Conservation (phyloP, 2,797 vertebrate species). For the Microcaecilia unicolor region DNA sequence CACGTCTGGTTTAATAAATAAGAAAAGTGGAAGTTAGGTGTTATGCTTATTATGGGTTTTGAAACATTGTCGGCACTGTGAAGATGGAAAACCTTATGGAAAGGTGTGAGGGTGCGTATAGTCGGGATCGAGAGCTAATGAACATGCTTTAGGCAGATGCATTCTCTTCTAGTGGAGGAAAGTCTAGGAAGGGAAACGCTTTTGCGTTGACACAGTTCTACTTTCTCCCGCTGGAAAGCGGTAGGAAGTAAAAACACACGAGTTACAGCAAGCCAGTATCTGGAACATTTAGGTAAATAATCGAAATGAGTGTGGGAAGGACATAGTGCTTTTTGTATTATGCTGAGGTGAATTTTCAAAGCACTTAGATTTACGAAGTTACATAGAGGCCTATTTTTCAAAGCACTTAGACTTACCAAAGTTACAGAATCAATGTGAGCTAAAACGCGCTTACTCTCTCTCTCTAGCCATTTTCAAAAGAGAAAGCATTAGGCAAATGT, state of each 20-base stretch:
- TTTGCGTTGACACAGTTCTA: slow-evolving; percentile 10
- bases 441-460: too few species aligned
- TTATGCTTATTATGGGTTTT: slow-evolving; percentile 5
- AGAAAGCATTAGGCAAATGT: too few species aligned
- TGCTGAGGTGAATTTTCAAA: too few species aligned
- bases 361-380: too few species aligned
- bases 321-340: too few species aligned
- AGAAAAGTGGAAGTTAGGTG: slow-evolving; percentile 30
- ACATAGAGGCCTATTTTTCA: too few species aligned
- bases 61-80: background rate
- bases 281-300: slow-evolving; percentile 20
- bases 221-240: slow-evolving; percentile 13
- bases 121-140: too few species aligned
- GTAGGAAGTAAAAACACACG: slow-evolving; percentile 16
- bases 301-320: too few species aligned
- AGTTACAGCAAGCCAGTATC: slow-evolving; percentile 14
- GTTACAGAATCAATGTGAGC: too few species aligned
- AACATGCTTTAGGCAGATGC: background rate
- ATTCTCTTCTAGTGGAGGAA: background rate
- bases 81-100: background rate
- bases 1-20: background rate
- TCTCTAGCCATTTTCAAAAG: too few species aligned
- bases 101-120: background rate
- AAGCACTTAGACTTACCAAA: too few species aligned
- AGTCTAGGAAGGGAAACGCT: background rate